These are phyloP conservation scores for Lamellibrachia satsuma DNA, from an alignment of 2,888 invertebrate genomes.

Conservation along the genomic window DNA sequence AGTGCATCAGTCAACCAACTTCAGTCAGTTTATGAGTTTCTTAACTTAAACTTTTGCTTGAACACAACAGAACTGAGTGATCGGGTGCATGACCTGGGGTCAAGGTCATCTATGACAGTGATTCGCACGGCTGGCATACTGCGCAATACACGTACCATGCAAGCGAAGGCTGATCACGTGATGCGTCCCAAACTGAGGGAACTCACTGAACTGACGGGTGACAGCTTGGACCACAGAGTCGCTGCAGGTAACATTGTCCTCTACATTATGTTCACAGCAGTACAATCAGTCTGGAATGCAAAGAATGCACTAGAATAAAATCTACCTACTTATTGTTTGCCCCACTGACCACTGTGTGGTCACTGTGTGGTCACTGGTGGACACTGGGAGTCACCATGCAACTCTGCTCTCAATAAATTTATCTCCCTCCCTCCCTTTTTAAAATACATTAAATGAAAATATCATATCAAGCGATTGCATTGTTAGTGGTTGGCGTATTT, in stretches of 20 bases:
- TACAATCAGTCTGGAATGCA: too few relatives aligned
- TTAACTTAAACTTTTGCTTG: background rate
- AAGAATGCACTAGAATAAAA: too few relatives aligned
- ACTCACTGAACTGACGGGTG: slow-evolving; percentile 22
- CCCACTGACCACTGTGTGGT: too few relatives aligned
- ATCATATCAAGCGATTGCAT: too few relatives aligned
- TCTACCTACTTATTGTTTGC: too few relatives aligned
- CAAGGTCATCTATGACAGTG: background rate
- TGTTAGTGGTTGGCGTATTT: too few relatives aligned
- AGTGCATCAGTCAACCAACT: background rate
- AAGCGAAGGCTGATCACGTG: slow-evolving; percentile 1
- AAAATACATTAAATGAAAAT: too few relatives aligned
- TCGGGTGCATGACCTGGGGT: background rate
- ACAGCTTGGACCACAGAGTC: background rate
- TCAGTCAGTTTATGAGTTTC: background rate
- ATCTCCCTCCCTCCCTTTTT: too few relatives aligned
- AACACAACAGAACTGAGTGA: background rate
- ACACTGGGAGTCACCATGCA: too few relatives aligned
- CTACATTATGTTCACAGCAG: too few relatives aligned
- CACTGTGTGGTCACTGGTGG: too few relatives aligned
- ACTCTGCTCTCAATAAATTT: too few relatives aligned
- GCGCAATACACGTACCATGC: background rate
- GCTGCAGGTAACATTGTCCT: background rate
- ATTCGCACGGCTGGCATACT: background rate
- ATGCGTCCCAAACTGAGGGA: slow-evolving; percentile 25